A percentile compares a stretch with the other conserved stretches of the same genome.
These are phyloP conservation scores for Helleia helle DNA, from an alignment of 2,888 invertebrate genomes.

Conservation along the genomic window DNA sequence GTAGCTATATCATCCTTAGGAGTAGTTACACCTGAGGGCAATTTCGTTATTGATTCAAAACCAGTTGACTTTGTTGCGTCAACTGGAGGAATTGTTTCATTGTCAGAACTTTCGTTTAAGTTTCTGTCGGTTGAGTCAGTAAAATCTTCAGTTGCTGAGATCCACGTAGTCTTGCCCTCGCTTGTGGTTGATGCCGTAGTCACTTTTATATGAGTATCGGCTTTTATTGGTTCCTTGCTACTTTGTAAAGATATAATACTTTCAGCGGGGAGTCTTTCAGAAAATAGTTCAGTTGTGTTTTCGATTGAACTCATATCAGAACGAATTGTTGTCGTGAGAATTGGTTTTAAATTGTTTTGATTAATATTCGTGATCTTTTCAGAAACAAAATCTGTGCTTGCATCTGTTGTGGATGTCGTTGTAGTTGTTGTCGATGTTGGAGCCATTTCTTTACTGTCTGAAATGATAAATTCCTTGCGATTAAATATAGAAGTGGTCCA, in stretches of 20 bases:
- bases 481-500: too few species aligned
- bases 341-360: slow-evolving; percentile 46
- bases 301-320: slow-evolving; percentile 26
- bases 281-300: slow-evolving; percentile 35
- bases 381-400: slow-evolving; percentile 41
- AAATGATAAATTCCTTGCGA: too few species aligned
- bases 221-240: slow-evolving; percentile 29
- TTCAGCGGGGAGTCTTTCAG: slow-evolving; percentile 46
- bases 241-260: slow-evolving; percentile 47
- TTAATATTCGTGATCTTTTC: slow-evolving; percentile 43
- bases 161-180: slow-evolving; percentile 4
- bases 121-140: slow-evolving; percentile 27
- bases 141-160: slow-evolving; percentile 10
- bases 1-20: slow-evolving; percentile 47
- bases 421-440: slow-evolving; percentile 31
- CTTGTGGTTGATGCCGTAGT: neutral
- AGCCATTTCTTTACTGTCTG: slow-evolving; percentile 46
- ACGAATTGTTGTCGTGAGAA: slow-evolving; percentile 25
- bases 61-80: slow-evolving; percentile 47
- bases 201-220: neutral
- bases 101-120: slow-evolving; percentile 25
- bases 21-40: slow-evolving; percentile 56
- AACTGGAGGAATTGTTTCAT: slow-evolving; percentile 42
- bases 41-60: slow-evolving; percentile 68
- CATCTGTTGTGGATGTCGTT: slow-evolving; percentile 27